phyloP scores from a whole-genome alignment of 2,113 vertebrate species.

The Sphaerodactylus townsendi region DNA sequence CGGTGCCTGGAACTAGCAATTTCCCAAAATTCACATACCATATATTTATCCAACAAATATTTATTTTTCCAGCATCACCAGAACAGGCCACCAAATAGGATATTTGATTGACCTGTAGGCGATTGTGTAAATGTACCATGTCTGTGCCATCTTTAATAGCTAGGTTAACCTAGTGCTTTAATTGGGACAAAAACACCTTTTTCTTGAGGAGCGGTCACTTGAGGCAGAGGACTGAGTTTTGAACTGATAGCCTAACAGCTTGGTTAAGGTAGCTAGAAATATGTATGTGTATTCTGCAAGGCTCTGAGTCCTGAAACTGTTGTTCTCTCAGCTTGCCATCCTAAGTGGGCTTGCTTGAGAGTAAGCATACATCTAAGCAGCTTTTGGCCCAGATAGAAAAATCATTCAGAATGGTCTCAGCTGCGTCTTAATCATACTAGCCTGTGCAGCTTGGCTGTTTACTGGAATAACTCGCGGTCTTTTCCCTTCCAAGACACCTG shows the following conservation, averaged over 20 bases:
- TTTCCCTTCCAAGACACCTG: constrained; percentile 70
- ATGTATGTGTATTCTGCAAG: not conserved
- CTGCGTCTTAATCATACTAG: not conserved
- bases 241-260: not conserved
- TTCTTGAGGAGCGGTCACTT: not conserved
- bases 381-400: not conserved
- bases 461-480: not conserved
- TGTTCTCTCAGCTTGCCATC: not conserved
- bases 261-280: not conserved
- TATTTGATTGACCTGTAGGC: constrained; percentile 24
- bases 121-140: constrained; percentile 14
- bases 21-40: not conserved
- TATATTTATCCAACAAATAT: constrained; percentile 49
- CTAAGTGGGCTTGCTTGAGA: not conserved
- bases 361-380: not conserved
- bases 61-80: constrained; percentile 44
- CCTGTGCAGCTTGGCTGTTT: not conserved
- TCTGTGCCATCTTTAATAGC: constrained; percentile 27
- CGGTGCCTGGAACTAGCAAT: constrained; percentile 21
- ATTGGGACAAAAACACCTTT: not conserved
- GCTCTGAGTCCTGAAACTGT: not conserved
- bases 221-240: constrained; percentile 18
- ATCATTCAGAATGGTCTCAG: not conserved
- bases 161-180: constrained; percentile 17
- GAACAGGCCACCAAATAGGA: constrained; percentile 18